Percentiles rank a stretch among this genome's conserved stretches.
Evolutionary conservation across 2,888 invertebrate genomes (phyloP).

Genomic region (Calameuta pallipes): DNA sequence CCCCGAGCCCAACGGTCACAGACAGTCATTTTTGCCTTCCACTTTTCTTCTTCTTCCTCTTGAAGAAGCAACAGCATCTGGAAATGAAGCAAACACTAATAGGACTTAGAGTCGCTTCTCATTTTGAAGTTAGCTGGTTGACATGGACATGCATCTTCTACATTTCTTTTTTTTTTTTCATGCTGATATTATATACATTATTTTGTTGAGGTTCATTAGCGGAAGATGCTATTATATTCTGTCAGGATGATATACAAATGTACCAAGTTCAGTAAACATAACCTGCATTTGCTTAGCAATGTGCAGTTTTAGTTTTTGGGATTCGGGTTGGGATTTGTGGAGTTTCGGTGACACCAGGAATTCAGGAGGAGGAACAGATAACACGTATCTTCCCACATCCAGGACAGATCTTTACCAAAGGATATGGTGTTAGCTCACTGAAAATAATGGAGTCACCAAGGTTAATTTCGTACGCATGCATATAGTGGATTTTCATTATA

Average conservation of each 20-base stretch:
- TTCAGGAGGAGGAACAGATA: conserved; percentile 17
- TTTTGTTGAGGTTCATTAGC: neutral
- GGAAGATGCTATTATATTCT: neutral
- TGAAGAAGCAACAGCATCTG: conserved; percentile 99
- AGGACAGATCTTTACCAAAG: conserved; percentile 38
- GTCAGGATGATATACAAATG: neutral
- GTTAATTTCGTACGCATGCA: neutral
- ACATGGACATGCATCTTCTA: conserved; percentile 44
- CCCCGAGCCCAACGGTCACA: conserved; percentile 74
- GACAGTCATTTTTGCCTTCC: conserved; percentile 91
- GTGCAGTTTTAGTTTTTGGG: neutral
- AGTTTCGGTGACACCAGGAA: conserved; percentile 23
- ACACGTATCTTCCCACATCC: conserved; percentile 42
- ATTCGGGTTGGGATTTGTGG: neutral
- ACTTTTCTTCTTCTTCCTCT: conserved; percentile 98
- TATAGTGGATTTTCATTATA: neutral
- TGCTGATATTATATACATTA: neutral
- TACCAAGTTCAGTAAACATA: neutral
- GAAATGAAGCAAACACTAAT: conserved; percentile 69
- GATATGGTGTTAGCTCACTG: neutral
- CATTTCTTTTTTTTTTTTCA: neutral
- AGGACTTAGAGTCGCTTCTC: conserved; percentile 63
- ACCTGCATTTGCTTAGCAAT: neutral
- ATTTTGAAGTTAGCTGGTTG: conserved; percentile 27
- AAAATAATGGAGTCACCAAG: neutral